Evolutionary conservation across 2,797 vertebrate genomes (phyloP).

Genomic region (Toxotes lorentzi): DNA sequence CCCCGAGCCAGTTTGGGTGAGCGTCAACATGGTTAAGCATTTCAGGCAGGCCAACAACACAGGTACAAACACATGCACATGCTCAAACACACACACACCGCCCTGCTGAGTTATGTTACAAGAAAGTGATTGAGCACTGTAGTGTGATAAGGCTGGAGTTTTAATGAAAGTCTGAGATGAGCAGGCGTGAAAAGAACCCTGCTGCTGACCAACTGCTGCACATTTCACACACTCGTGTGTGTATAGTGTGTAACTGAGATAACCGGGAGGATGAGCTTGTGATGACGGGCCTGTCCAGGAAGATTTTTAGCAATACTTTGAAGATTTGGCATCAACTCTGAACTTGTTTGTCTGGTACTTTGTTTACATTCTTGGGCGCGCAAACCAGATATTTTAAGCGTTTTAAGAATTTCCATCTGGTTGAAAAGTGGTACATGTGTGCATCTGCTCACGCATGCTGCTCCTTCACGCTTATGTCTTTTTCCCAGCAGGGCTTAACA

Average conservation of each 20-base stretch:
- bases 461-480: background rate
- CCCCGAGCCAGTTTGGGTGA: conserved; percentile 10
- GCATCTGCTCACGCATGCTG: conserved; percentile 34
- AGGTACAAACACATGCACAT: conserved; percentile 11
- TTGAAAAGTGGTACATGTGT: conserved; percentile 12
- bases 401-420: conserved; percentile 1
- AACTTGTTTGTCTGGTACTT: conserved; percentile 49
- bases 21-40: conserved; percentile 1
- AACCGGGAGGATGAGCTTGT: conserved; percentile 69
- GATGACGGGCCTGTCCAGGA: conserved; percentile 60
- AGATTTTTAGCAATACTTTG: conserved; percentile 55
- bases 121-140: conserved; percentile 73
- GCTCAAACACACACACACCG: conserved; percentile 12
- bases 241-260: conserved; percentile 10
- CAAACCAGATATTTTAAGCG: conserved; percentile 31
- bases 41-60: conserved; percentile 2
- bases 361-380: conserved; percentile 24
- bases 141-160: conserved; percentile 70
- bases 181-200: conserved; percentile 73
- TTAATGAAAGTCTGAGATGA: conserved; percentile 82
- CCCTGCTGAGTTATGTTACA: conserved; percentile 54
- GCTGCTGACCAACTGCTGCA: conserved; percentile 63
- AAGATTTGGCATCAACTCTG: conserved; percentile 40
- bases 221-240: conserved; percentile 44
- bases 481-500: conserved; percentile 48